Evolutionary conservation across 1,140 invertebrate species (phyloP).

Genomic region (Euura lappo): DNA sequence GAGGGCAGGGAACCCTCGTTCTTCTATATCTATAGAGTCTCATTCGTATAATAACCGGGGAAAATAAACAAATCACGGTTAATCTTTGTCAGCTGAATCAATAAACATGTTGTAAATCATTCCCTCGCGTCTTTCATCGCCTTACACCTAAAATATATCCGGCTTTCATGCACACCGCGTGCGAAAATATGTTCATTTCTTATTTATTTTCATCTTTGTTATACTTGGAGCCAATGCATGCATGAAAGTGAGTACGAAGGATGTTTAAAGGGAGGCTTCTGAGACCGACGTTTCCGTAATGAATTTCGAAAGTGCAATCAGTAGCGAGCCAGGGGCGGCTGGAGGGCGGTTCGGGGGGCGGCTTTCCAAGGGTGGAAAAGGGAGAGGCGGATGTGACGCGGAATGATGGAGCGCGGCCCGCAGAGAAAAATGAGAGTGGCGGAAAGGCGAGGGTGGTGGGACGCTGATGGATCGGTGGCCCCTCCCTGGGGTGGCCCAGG

Average conservation of each 20-base stretch:
- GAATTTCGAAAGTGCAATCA: slow-evolving; percentile 60
- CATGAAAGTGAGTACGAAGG: slow-evolving; percentile 33
- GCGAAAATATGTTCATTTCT: no score
- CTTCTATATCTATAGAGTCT: no score
- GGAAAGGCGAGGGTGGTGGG: slow-evolving; percentile 61
- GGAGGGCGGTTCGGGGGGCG: not conserved
- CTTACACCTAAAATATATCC: no score
- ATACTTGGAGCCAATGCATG: not conserved
- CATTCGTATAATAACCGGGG: no score
- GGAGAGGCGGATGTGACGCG: slow-evolving; percentile 59
- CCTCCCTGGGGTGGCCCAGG: slow-evolving; percentile 46
- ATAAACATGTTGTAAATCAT: no score
- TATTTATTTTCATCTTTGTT: no score
- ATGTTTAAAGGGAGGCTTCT: slow-evolving; percentile 6
- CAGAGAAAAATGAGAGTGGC: slow-evolving; percentile 63
- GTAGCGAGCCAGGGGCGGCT: slow-evolving; percentile 28
- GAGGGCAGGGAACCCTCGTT: no score
- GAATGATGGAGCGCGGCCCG: slow-evolving; percentile 62
- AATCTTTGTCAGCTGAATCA: no score
- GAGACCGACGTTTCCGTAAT: slow-evolving; percentile 38
- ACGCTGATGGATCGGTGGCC: slow-evolving; percentile 61
- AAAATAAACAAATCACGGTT: no score
- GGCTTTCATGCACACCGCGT: no score
- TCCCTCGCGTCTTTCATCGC: no score
- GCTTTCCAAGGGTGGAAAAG: slow-evolving; percentile 7